These are phyloP conservation scores for Strix aluco DNA, from an alignment of 2,113 vertebrate genomes.

Conservation along the genomic window DNA sequence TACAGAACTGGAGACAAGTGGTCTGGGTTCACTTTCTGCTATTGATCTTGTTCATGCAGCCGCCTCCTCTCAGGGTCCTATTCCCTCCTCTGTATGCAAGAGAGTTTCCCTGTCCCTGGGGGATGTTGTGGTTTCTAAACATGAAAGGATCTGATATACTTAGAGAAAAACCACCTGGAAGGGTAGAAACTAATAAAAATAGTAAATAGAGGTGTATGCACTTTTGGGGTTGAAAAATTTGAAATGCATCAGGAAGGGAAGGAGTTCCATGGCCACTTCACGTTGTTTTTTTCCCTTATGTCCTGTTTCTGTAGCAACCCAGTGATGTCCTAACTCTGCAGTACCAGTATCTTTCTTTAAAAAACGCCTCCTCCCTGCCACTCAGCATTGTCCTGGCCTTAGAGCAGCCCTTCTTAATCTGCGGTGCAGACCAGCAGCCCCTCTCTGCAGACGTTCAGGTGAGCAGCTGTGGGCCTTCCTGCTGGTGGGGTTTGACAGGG, in stretches of 20 bases:
- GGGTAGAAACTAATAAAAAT: not conserved
- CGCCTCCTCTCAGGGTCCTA: no score
- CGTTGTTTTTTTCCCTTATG: not conserved
- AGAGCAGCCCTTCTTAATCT: constrained; percentile 79
- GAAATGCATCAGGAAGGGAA: not conserved
- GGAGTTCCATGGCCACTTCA: not conserved
- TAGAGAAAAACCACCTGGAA: not conserved
- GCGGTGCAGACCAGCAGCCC: constrained; percentile 1
- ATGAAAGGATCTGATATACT: not conserved
- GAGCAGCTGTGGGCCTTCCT: not conserved
- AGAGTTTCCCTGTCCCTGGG: not conserved
- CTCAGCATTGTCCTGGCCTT: constrained; percentile 75
- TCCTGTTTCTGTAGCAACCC: constrained; percentile 63
- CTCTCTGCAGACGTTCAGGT: constrained; percentile 43
- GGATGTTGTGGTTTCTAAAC: not conserved
- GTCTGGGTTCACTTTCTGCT: no score
- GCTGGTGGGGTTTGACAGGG: not conserved
- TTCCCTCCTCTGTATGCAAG: no score
- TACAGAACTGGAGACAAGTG: no score
- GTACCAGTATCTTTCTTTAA: constrained; percentile 78
- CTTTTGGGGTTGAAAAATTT: not conserved
- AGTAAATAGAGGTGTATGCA: not conserved
- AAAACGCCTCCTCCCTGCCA: constrained; percentile 79
- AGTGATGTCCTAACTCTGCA: constrained; percentile 59
- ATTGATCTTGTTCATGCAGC: no score